Evolutionary conservation across 2,888 invertebrate genomes (phyloP).

Genomic region (Ectropis crepuscularia): DNA sequence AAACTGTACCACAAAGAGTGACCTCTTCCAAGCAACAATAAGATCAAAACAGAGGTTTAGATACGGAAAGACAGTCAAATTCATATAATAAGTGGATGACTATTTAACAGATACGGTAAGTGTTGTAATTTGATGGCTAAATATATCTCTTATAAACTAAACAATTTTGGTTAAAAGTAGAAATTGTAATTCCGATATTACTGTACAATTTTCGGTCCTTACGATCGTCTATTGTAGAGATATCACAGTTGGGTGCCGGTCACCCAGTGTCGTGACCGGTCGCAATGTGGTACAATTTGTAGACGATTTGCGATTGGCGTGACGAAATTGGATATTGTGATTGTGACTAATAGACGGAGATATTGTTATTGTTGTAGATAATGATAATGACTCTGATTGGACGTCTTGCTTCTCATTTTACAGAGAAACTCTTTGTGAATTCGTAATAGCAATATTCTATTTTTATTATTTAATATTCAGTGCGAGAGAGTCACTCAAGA

Average conservation of each 20-base stretch:
- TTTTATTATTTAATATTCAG: no score
- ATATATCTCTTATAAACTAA: no score
- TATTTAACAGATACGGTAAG: no score
- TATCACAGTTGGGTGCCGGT: conserved; percentile 35
- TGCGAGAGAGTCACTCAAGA: no score
- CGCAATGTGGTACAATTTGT: conserved; percentile 53
- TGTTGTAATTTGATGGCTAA: no score
- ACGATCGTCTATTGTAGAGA: conserved; percentile 19
- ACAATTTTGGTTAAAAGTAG: background rate
- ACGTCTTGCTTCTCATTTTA: conserved; percentile 9
- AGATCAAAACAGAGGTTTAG: no score
- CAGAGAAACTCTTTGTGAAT: background rate
- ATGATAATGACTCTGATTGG: conserved; percentile 38
- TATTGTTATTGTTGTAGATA: conserved; percentile 40
- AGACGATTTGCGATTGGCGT: conserved; percentile 43
- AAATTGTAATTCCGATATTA: conserved; percentile 9
- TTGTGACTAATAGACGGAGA: conserved; percentile 30
- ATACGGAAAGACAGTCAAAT: no score
- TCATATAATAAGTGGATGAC: no score
- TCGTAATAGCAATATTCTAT: no score
- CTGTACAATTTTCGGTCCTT: conserved; percentile 12
- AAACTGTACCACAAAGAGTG: no score
- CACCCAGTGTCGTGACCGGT: conserved; percentile 53
- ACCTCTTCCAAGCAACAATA: no score
- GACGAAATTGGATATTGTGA: conserved; percentile 34